Conservation (phyloP, 2,113 vertebrate species). For the Lophochroa leadbeateri region DNA sequence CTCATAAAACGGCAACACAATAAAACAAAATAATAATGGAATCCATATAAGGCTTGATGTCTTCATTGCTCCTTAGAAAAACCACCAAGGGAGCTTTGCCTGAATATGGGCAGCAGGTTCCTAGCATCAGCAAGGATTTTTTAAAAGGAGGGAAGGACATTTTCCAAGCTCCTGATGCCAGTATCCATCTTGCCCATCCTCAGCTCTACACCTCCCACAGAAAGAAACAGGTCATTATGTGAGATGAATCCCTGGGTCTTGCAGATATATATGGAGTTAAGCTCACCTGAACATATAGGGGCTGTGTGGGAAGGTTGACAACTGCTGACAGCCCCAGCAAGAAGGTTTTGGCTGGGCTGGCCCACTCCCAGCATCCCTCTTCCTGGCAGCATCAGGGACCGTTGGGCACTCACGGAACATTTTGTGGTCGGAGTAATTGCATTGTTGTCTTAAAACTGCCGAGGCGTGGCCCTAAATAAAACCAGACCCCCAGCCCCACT, state of each 20-base stretch:
- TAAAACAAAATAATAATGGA: conserved; percentile 38
- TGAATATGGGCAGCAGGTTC: neutral
- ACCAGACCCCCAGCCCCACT: neutral
- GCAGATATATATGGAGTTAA: neutral
- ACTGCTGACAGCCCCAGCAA: rapidly evolving
- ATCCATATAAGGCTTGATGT: conserved; percentile 14
- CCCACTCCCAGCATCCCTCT: neutral
- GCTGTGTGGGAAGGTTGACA: neutral
- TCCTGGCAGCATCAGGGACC: neutral
- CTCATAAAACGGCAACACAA: neutral
- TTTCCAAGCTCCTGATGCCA: neutral
- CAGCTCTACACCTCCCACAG: neutral
- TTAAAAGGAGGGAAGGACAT: neutral
- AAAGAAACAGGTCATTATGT: neutral
- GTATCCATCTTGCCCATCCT: neutral
- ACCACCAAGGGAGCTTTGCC: neutral
- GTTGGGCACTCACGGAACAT: neutral
- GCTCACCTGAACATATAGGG: neutral
- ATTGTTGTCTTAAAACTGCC: neutral
- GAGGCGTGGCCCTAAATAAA: neutral
- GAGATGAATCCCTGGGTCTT: neutral
- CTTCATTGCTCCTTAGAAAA: neutral
- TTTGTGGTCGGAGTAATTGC: neutral
- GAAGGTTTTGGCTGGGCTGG: neutral
- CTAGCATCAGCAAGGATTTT: neutral